Percentiles rank a stretch among this genome's conserved stretches.
phyloP scores from a whole-genome alignment of 2,888 invertebrate species.

The Nowickia ferox region DNA sequence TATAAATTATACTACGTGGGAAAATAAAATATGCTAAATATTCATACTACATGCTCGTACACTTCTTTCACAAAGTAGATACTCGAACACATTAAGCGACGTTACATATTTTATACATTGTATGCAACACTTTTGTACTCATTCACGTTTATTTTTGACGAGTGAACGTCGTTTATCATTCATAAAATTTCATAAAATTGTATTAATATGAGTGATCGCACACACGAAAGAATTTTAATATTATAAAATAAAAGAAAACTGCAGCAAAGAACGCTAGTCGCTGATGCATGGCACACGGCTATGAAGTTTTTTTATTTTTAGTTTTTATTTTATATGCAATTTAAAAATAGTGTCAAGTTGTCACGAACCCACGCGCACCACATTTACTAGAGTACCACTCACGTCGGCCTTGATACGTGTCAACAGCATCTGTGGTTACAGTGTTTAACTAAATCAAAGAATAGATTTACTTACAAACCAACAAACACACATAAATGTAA shows the following conservation, averaged over 20 bases:
- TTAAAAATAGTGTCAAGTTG: constrained; percentile 74
- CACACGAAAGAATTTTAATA: not conserved
- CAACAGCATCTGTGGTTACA: constrained; percentile 77
- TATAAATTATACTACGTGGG: not conserved
- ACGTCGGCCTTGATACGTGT: constrained; percentile 78
- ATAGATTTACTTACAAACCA: constrained; percentile 47
- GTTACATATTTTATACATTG: not conserved
- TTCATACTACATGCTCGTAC: not conserved
- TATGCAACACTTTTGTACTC: constrained; percentile 44
- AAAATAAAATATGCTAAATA: constrained; percentile 25
- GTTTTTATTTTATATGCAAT: constrained; percentile 69
- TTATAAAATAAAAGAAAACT: constrained; percentile 7
- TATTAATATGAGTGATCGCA: constrained; percentile 10
- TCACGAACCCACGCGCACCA: constrained; percentile 68
- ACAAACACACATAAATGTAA: not conserved
- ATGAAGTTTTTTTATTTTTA: constrained; percentile 72
- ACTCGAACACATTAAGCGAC: constrained; percentile 43
- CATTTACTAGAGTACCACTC: constrained; percentile 71
- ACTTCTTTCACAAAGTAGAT: constrained; percentile 20
- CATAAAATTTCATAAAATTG: constrained; percentile 44
- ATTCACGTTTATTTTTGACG: constrained; percentile 40
- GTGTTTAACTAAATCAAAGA: constrained; percentile 62
- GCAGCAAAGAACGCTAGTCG: constrained; percentile 25
- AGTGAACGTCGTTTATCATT: constrained; percentile 19
- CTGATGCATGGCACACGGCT: constrained; percentile 35